Evolutionary conservation across 2,888 invertebrate species (phyloP).

Genomic region (Morinoia aosen): DNA sequence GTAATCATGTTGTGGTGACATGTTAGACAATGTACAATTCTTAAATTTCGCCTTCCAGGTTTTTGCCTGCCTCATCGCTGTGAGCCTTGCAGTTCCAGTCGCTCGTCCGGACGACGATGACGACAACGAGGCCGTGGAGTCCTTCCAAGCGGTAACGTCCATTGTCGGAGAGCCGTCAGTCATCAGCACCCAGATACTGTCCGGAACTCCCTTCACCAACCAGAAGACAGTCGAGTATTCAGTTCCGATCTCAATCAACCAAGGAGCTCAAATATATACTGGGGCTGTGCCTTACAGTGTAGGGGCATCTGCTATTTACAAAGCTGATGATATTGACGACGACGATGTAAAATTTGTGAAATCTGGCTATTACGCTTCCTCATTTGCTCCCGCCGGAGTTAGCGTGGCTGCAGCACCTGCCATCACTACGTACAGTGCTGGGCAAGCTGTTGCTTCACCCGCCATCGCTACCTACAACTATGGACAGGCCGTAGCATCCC

Average conservation of each 20-base stretch:
- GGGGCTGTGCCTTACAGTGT: background rate
- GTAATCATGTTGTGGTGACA: background rate
- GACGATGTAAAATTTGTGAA: background rate
- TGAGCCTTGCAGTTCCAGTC: conserved; percentile 5
- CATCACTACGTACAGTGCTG: background rate
- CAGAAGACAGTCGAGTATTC: background rate
- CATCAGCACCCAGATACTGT: background rate
- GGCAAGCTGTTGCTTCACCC: background rate
- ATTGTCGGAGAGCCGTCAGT: background rate
- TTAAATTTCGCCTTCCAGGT: background rate
- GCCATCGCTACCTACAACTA: background rate
- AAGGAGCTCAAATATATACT: background rate
- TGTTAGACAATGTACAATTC: background rate
- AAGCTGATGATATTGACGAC: background rate
- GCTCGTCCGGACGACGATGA: conserved; percentile 9
- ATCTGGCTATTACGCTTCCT: background rate
- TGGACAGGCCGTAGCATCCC: conserved; percentile 15
- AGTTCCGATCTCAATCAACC: background rate
- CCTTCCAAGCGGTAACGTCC: background rate
- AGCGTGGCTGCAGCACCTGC: background rate
- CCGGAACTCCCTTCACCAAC: background rate
- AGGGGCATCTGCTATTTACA: background rate
- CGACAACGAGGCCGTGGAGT: conserved; percentile 22
- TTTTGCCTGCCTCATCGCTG: background rate
- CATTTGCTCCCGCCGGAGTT: background rate